A percentile compares a stretch with the other conserved stretches of the same genome.
These are phyloP conservation scores for Drosophila littoralis DNA, from an alignment of 1,140 invertebrate species.

Conservation along the genomic window DNA sequence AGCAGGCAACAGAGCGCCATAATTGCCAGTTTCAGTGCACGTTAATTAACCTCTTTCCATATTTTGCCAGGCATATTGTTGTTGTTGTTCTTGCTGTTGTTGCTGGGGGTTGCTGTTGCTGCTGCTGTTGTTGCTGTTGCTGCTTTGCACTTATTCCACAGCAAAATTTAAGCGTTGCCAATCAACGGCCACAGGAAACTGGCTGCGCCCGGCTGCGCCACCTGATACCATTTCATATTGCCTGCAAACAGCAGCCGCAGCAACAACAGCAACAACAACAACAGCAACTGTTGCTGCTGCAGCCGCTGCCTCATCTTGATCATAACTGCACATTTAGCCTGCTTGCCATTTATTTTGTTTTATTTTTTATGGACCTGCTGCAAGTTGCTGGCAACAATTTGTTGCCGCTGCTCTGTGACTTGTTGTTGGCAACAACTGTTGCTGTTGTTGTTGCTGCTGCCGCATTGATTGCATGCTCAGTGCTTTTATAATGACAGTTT, in stretches of 20 bases:
- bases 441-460: slow-evolving; percentile 38
- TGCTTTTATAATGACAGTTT: slow-evolving; percentile 81
- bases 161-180: slow-evolving; percentile 70
- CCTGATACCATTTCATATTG: slow-evolving; percentile 74
- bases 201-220: slow-evolving; percentile 56
- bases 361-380: slow-evolving; percentile 59
- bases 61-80: slow-evolving; percentile 50
- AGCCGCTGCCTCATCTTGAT: slow-evolving; percentile 52
- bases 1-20: slow-evolving; percentile 52
- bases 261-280: slow-evolving; percentile 14
- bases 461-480: slow-evolving; percentile 78
- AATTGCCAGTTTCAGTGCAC: slow-evolving; percentile 82
- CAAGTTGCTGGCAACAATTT: slow-evolving; percentile 46
- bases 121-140: slow-evolving; percentile 20
- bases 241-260: slow-evolving; percentile 9
- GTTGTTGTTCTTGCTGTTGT: slow-evolving; percentile 12
- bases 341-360: slow-evolving; percentile 79
- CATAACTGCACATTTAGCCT: slow-evolving; percentile 80
- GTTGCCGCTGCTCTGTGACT: slow-evolving; percentile 24
- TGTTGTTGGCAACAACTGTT: slow-evolving; percentile 4
- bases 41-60: slow-evolving; percentile 83
- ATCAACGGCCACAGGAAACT: slow-evolving; percentile 59
- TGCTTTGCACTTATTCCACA: slow-evolving; percentile 32
- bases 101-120: slow-evolving; percentile 18
- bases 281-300: slow-evolving; percentile 20